Percentiles rank a stretch among this genome's conserved stretches.
Evolutionary conservation across 2,797 vertebrate species (phyloP).

Genomic region (Margarornis squamiger): DNA sequence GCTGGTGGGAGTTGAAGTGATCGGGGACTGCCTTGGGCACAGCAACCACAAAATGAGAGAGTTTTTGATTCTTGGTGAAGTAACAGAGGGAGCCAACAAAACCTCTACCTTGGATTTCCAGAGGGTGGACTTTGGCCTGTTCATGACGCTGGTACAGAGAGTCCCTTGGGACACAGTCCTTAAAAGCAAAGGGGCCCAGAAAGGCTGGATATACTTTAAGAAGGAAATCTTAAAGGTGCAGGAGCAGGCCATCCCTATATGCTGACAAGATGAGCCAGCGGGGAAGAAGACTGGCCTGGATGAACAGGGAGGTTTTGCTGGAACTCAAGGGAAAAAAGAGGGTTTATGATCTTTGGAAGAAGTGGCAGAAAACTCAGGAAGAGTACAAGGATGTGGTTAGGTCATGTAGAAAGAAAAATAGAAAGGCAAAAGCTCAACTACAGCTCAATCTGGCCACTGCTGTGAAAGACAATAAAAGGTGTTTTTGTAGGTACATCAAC

Average conservation of each 20-base stretch:
- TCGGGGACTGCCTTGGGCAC: not conserved
- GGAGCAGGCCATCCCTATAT: not conserved
- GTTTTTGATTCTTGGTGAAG: not conserved
- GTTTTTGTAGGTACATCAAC: not conserved
- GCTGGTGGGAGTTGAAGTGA: not conserved
- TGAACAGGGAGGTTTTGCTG: not conserved
- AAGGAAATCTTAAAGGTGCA: not conserved
- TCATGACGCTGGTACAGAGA: not conserved
- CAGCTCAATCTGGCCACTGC: not conserved
- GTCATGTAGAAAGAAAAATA: not conserved
- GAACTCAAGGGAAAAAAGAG: not conserved
- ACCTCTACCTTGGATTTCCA: not conserved
- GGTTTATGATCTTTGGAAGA: not conserved
- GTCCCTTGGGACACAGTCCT: not conserved
- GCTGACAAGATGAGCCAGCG: not conserved
- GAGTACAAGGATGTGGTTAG: not conserved
- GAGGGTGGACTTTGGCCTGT: not conserved
- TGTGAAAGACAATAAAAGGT: not conserved
- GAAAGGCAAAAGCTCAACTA: not conserved
- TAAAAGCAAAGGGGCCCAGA: not conserved
- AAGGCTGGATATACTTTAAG: not conserved
- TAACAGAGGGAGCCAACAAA: not conserved
- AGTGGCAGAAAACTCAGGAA: not conserved
- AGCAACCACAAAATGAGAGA: not conserved
- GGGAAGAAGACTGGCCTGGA: not conserved